Base-by-base conservation (phyloP, 2,797 vertebrate species). In the Xiphophorus birchmanni region DNA sequence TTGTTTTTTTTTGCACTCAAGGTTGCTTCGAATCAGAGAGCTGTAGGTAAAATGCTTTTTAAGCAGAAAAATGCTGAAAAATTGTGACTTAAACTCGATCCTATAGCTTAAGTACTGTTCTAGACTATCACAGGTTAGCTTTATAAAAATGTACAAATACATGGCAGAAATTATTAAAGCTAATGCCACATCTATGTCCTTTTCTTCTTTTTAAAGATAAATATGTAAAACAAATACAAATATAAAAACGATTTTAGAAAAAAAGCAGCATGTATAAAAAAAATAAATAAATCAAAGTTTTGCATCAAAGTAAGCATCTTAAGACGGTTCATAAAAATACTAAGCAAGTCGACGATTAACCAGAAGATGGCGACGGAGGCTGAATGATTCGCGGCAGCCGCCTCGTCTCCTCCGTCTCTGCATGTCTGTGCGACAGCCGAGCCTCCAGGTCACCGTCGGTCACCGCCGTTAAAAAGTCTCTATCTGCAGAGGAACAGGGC, bases 121-220 rank as follows among this genome's bases (percentile, higher is more conserved):
- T 80, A 80, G 81, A 72, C 84, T 85, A 82, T 81, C 80, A 84
- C 77, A 75, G 87, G 79, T 91, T 81, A 84, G 82, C 71, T 73
- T 81, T 78, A 84, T 88, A 48, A 81, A 54, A 77, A 73, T 63
- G 65, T 81, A n/a, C 3, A 80, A 79, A 74, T 76, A 81, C 77
- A 86, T 85, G 79, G 80, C 80, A 87, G 79, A 85, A 89, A 69
- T 89, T 74, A 91, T 88, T 91, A 91, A 94, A 92, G 87, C 83
- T 88, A 83, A 87, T 86, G 78, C 90, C 81, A 90, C 87, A 84
- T 80, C 54, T 21, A 37, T 87, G 35, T 69, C 85, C 54, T 79
- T 84, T 74, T 29, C 42, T 72, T 45, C 42, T 67, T 86, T 82
- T 89, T 77, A 83, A 54, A 76, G 60, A 54, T 74, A 52, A 77